Conservation (phyloP, 1,140 invertebrate species). For the Cotesia glomerata region DNA sequence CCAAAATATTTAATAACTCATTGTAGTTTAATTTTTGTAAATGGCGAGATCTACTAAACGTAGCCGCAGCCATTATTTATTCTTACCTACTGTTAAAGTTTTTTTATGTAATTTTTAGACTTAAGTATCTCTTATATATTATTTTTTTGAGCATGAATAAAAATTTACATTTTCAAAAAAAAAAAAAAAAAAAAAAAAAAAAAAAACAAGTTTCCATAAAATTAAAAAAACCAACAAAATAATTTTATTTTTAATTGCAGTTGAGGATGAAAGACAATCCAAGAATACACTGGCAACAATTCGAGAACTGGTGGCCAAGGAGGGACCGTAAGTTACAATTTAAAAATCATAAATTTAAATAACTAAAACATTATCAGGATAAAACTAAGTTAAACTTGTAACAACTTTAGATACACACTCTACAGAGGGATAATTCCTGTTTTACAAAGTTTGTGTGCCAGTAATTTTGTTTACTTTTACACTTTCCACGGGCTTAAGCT, state of each 20-base stretch:
- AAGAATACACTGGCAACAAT: slow-evolving; percentile 69
- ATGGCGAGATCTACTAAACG: no score
- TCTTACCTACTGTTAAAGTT: no score
- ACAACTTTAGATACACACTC: slow-evolving; percentile 65
- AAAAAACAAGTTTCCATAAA: no score
- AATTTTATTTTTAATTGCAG: slow-evolving; percentile 56
- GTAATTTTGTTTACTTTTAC: slow-evolving; percentile 94
- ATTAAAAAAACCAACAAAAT: no score
- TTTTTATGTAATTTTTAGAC: no score
- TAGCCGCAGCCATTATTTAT: no score
- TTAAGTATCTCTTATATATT: no score
- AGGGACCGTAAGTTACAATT: slow-evolving; percentile 72
- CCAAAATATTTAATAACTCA: no score
- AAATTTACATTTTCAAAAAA: no score
- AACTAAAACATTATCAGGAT: neutral
- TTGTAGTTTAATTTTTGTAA: no score
- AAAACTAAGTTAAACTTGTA: neutral
- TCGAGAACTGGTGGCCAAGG: slow-evolving; percentile 69
- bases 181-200: no score
- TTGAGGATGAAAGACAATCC: slow-evolving; percentile 70
- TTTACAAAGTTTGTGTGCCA: slow-evolving; percentile 81
- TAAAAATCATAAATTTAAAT: neutral
- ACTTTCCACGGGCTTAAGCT: slow-evolving; percentile 84
- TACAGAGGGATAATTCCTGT: slow-evolving; percentile 85
- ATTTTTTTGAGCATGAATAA: no score